A percentile compares a stretch with the other conserved stretches of the same genome.
phyloP scores from a whole-genome alignment of 1,140 invertebrate genomes.

The Cataglyphis hispanica region DNA sequence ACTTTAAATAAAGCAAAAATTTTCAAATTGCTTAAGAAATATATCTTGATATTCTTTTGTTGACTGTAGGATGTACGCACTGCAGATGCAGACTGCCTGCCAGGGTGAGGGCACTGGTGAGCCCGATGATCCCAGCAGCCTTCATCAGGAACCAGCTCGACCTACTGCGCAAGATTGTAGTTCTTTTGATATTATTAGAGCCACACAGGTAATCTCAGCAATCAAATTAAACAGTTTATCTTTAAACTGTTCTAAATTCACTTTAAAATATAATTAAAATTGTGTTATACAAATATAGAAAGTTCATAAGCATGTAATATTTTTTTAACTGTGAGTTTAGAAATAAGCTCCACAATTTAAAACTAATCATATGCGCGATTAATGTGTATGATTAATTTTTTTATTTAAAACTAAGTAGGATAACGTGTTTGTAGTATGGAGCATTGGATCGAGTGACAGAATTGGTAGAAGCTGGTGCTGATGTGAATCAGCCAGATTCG shows the following conservation, averaged over 20 bases:
- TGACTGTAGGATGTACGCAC: conserved; percentile 81
- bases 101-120: conserved; percentile 83
- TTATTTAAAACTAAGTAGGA: conserved; percentile 5
- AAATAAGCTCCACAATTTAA: too few relatives aligned
- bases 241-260: conserved; percentile 24
- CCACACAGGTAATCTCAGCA: conserved; percentile 90
- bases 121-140: conserved; percentile 79
- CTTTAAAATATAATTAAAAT: not conserved
- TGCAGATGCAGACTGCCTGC: conserved; percentile 84
- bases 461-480: conserved; percentile 94
- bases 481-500: conserved; percentile 95
- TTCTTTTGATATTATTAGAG: conserved; percentile 97
- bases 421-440: conserved; percentile 90
- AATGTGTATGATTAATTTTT: conserved; percentile 17
- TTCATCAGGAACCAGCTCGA: conserved; percentile 83
- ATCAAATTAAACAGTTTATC: conserved; percentile 13
- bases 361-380: too few relatives aligned
- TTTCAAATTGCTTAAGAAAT: not conserved
- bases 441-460: conserved; percentile 94
- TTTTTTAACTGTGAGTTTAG: too few relatives aligned
- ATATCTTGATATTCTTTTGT: not conserved
- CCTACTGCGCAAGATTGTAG: conserved; percentile 90
- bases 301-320: not conserved
- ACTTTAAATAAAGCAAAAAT: not conserved
- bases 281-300: not conserved